Evolutionary conservation across 2,797 vertebrate species (phyloP), one percentile per base, ranked within the genome.

Genomic region (Typhlichthys eigenmanni): DNA sequence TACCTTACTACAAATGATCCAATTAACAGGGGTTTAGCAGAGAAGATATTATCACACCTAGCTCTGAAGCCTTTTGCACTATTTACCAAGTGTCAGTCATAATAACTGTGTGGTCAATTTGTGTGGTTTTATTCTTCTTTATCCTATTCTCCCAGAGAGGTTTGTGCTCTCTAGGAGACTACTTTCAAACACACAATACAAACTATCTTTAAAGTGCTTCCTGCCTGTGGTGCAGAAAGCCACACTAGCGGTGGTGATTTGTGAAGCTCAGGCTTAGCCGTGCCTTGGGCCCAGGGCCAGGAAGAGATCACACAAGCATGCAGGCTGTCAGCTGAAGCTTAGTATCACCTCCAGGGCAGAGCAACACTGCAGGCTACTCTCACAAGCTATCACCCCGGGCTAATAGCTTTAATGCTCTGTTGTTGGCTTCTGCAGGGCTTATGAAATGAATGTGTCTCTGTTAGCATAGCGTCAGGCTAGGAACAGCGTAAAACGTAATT

Each of bases 261-360:
- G 62, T 83, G 80, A 85, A 75, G 62, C 55, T 1, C 67, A 24
- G 60, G 38, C 62, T 55, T 17, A 60, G 67, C 70, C 29, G 68
- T 69, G 60, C 51, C 12, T 9, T 38, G 69, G 83, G 85, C 75
- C 1, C 24, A 0, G 7, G 38, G 82, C 84, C 87, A 88, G 74
- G n/a, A 16, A 60, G 62, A 60, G 80, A 81, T 85, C 73, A 74
- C 62, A 66, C 69, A 71, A 60, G 83, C 79, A 78, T 58, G 70
- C 74, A 69, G 47, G 69, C 69, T 79, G 79, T 81, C 66, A 73
- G 13, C 68, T 4, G 2, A 53, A 62, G 66, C 71, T 83, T 71
- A 72, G 62, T 56, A 10, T 78, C 78, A 59, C 68, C 69, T 72
- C 60, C 48, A 59, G 24, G 60, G 56, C 52, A 57, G 74, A 34